Conservation (phyloP, 2,113 vertebrate genomes). For the Trematocara stigmaticum region DNA sequence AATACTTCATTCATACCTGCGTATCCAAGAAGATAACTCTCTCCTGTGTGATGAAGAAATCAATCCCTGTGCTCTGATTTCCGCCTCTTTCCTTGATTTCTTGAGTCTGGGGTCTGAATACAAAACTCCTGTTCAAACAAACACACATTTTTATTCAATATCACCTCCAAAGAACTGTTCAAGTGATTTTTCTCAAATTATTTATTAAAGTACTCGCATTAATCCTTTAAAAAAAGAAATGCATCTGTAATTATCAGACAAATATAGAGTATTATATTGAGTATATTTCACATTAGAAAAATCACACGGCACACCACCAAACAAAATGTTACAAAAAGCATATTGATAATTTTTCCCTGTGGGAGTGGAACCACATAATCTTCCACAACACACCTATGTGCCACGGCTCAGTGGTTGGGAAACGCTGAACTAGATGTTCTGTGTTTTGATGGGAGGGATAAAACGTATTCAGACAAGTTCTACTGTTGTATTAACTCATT, state of each 20-base stretch:
- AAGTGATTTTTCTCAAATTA: not conserved
- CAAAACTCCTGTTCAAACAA: slow-evolving; percentile 74
- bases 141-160: not conserved
- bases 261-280: not conserved
- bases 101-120: slow-evolving; percentile 86
- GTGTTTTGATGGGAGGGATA: not conserved
- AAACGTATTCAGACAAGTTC: not conserved
- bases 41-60: slow-evolving; percentile 93
- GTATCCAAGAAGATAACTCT: slow-evolving; percentile 91
- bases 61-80: slow-evolving; percentile 89
- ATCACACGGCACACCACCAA: not conserved
- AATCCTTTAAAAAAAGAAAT: not conserved
- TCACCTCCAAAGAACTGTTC: not conserved
- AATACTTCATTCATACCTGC: slow-evolving; percentile 71
- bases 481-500: not conserved
- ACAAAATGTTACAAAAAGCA: not conserved
- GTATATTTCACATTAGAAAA: not conserved
- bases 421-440: not conserved
- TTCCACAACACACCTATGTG: not conserved
- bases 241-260: not conserved
- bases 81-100: slow-evolving; percentile 90
- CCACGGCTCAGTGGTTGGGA: not conserved
- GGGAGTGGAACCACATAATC: not conserved
- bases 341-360: not conserved
- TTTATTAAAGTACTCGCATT: not conserved